Percentiles rank a stretch among this genome's conserved stretches.
Conservation (phyloP, 2,797 vertebrate species). For the Ispidina lecontei region DNA sequence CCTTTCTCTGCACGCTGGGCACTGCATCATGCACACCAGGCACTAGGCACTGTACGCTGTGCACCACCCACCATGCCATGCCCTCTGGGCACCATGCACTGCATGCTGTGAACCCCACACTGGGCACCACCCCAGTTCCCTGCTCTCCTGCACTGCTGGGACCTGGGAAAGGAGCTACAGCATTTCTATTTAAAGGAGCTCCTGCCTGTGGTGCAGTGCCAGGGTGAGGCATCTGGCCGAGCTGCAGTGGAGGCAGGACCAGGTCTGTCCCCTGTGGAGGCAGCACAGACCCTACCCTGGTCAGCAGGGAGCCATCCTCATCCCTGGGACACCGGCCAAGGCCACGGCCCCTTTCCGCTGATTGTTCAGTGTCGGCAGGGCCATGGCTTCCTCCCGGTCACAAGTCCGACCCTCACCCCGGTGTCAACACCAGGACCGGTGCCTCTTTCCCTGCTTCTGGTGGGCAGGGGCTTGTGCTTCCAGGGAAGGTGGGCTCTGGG, state of each 20-base stretch:
- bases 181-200: background rate
- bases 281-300: accelerated
- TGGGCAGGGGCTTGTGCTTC: accelerated
- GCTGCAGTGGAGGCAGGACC: background rate
- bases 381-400: slow-evolving; percentile 15
- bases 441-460: background rate
- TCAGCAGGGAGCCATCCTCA: background rate
- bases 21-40: background rate
- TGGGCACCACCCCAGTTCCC: accelerated
- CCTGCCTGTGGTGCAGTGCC: accelerated
- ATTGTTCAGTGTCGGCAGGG: slow-evolving; percentile 14
- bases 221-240: background rate
- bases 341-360: background rate
- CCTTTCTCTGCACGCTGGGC: background rate
- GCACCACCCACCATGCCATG: background rate
- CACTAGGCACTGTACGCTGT: too few relatives aligned
- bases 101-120: accelerated
- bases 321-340: background rate
- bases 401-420: background rate
- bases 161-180: background rate
- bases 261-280: background rate
- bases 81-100: too few relatives aligned
- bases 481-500: background rate
- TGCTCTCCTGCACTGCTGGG: accelerated
- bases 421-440: accelerated